A percentile compares a stretch with the other conserved stretches of the same genome.
phyloP scores from a whole-genome alignment of 1,140 invertebrate genomes.

The Plectrocnemia conspersa region DNA sequence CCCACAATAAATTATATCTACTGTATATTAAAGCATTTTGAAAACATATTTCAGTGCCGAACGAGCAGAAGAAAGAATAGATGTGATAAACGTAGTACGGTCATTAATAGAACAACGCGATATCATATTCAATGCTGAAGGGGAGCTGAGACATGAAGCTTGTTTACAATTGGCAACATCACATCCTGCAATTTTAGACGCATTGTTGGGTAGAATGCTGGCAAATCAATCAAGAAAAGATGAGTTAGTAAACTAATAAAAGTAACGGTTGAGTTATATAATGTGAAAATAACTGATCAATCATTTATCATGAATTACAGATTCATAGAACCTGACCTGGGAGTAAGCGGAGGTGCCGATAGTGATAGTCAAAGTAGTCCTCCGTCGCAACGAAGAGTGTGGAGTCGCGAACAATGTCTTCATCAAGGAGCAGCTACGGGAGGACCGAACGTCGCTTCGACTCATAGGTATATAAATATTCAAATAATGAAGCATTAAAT shows the following conservation, averaged over 20 bases:
- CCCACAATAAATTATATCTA: neutral
- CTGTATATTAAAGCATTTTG: neutral
- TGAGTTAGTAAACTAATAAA: slow-evolving; percentile 21
- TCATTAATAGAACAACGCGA: slow-evolving; percentile 75
- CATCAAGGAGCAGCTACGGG: slow-evolving; percentile 67
- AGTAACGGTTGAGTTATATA: neutral
- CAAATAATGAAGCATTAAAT: slow-evolving; percentile 11
- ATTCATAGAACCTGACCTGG: neutral
- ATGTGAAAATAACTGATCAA: neutral
- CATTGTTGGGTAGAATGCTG: slow-evolving; percentile 50
- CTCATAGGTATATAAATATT: slow-evolving; percentile 44
- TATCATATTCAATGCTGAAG: slow-evolving; percentile 70
- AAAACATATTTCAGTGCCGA: slow-evolving; percentile 51
- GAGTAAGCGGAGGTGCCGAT: slow-evolving; percentile 24
- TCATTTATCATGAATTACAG: neutral
- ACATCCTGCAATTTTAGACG: slow-evolving; percentile 72
- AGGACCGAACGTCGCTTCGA: slow-evolving; percentile 50
- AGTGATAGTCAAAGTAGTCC: slow-evolving; percentile 38
- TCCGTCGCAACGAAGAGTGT: slow-evolving; percentile 51
- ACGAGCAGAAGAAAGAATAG: slow-evolving; percentile 73
- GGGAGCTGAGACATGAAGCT: slow-evolving; percentile 77
- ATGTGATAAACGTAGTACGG: slow-evolving; percentile 84
- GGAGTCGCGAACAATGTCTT: slow-evolving; percentile 66
- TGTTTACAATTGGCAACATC: slow-evolving; percentile 80
- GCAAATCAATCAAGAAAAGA: slow-evolving; percentile 17